Percentiles rank a stretch among this genome's conserved stretches.
These are phyloP conservation scores for Hesperophylax magnus DNA, from an alignment of 1,140 invertebrate genomes.

Conservation along the genomic window DNA sequence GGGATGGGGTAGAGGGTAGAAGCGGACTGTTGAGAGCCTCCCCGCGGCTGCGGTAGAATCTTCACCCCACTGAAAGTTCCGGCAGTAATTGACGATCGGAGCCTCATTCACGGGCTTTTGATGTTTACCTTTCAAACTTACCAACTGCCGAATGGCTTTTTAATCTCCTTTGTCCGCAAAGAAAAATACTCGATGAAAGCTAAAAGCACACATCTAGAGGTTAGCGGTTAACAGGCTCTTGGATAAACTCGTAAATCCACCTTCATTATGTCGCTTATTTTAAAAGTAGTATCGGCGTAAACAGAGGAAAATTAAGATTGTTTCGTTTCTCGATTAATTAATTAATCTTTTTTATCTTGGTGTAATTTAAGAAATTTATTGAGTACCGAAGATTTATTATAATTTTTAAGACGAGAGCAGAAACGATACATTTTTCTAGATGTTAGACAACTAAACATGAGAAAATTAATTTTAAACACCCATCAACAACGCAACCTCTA, in stretches of 20 bases:
- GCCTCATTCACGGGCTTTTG: conserved; percentile 50
- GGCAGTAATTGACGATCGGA: conserved; percentile 57
- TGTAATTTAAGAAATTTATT: no score
- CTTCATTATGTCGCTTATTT: background rate
- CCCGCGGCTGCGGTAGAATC: conserved; percentile 24
- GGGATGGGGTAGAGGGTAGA: no score
- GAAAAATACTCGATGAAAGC: conserved; percentile 36
- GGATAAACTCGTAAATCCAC: background rate
- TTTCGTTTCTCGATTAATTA: no score
- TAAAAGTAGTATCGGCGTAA: no score
- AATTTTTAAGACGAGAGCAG: no score
- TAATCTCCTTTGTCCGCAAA: conserved; percentile 50
- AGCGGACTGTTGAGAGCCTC: background rate
- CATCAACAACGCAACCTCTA: no score
- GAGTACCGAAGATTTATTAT: no score
- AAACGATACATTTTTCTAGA: no score
- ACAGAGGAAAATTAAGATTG: no score
- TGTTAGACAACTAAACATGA: no score
- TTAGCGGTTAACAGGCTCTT: background rate
- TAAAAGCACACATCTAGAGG: background rate
- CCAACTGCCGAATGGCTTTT: conserved; percentile 54
- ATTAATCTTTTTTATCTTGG: no score
- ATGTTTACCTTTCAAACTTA: conserved; percentile 58
- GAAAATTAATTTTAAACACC: no score
- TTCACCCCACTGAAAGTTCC: conserved; percentile 49